Conservation (phyloP, 1,140 invertebrate genomes). For the Caenorhabditis briggsae region DNA sequence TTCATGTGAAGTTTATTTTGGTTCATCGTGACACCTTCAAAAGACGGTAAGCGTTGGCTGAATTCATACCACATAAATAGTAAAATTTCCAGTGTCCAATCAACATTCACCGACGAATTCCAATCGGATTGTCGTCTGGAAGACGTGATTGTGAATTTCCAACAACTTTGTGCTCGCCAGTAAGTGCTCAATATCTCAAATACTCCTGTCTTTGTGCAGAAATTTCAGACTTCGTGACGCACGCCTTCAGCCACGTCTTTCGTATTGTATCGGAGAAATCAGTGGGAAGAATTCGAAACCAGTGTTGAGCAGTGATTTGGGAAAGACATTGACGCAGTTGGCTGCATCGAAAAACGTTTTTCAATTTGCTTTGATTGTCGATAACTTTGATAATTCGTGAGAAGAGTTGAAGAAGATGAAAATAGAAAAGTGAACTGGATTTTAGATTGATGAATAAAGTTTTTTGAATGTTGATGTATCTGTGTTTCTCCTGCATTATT, state of each 20-base stretch:
- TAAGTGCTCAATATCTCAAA: background rate
- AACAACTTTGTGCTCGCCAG: background rate
- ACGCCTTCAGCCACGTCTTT: background rate
- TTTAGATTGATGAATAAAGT: no score
- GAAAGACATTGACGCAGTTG: constrained; percentile 19
- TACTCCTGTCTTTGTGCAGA: background rate
- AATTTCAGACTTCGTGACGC: constrained; percentile 1
- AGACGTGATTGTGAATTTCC: background rate
- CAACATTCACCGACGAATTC: background rate
- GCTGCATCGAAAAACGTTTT: background rate
- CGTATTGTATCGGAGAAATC: constrained; percentile 16
- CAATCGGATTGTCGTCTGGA: background rate
- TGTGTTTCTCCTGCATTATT: no score
- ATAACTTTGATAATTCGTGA: background rate
- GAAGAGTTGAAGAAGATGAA: background rate
- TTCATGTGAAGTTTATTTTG: constrained; percentile 14
- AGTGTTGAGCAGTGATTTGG: background rate
- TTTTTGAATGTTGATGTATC: no score
- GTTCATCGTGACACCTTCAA: background rate
- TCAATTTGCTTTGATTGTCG: background rate
- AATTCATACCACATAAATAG: no score
- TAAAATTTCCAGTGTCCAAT: background rate
- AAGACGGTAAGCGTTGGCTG: background rate
- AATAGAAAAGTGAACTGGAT: background rate
- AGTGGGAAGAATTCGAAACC: constrained; percentile 14